These are phyloP conservation scores for Oreochromis spilurus DNA, from an alignment of 2,113 vertebrate genomes.

Conservation along the genomic window DNA sequence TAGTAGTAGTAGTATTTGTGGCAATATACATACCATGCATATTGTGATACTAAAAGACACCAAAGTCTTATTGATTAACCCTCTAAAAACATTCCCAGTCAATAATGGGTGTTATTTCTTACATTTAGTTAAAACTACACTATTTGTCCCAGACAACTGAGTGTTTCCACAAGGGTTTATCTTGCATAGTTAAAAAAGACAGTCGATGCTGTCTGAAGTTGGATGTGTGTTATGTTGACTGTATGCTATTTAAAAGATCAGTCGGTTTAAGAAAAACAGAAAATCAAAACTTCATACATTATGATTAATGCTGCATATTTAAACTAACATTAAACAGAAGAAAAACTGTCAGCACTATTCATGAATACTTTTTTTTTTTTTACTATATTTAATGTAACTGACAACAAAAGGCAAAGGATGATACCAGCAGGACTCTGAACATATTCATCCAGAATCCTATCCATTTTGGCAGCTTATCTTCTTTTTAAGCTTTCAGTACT, in stretches of 20 bases:
- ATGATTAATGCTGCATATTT: neutral
- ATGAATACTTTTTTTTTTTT: neutral
- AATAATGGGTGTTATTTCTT: neutral
- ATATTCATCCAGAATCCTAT: neutral
- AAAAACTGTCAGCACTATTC: neutral
- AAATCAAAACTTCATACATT: neutral
- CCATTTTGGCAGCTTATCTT: conserved; percentile 7
- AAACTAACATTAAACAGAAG: neutral
- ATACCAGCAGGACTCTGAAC: neutral
- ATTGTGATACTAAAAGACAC: neutral
- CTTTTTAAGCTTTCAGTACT: neutral
- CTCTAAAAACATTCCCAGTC: neutral
- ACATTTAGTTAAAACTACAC: neutral
- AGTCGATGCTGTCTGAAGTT: neutral
- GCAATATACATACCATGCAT: neutral
- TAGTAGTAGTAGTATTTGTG: neutral
- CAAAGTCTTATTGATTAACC: neutral
- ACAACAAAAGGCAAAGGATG: neutral
- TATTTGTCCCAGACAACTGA: neutral
- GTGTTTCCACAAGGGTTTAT: neutral
- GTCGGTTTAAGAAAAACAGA: neutral
- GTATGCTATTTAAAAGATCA: neutral
- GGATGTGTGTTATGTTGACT: neutral
- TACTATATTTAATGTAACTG: neutral
- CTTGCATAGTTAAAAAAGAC: neutral